Evolutionary conservation across 2,888 invertebrate species (phyloP), one percentile per base, ranked within the genome.

Genomic region (Diaperis boleti): DNA sequence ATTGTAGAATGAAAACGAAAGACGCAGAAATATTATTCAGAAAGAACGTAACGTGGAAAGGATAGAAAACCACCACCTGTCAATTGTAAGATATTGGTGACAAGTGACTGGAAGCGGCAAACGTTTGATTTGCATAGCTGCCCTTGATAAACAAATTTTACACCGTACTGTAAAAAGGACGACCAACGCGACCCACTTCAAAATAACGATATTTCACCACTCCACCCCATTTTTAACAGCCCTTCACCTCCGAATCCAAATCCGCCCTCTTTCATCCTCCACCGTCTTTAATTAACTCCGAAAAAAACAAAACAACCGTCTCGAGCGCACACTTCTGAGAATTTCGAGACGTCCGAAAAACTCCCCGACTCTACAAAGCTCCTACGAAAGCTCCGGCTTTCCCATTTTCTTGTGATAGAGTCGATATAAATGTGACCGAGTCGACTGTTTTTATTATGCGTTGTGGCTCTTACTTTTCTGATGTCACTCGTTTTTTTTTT

Each of bases 391-490:
- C 52, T 50, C 17, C 35, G 37, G 37, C 37, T 14, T 45, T 29
- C 29, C 11, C 29, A 45, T 45, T 45, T 52, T 52, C 39, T 39
- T 35, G n/a, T 14, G 20, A 7, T 37, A 26, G 15, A 50, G 39
- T 52, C 18, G 14, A 52, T 39, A 52, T 52, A 52, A 52, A 52
- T 37, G 39, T 37, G 52, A 52, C 52, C 33, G 20, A 33, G 33
- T 52, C 39, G 52, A 52, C 49, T 50, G 31, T 47, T n/a, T 35
- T 50, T 50, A 50, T 50, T 50, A 18, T 20, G 35, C 26, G 26
- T n/a, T n/a, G n/a, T 42, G 41, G 15, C 41, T 42, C 20, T 42
- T 42, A 20, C 20, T 42, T 20, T 20, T 42, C 41, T 8, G 18
- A 33, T 13, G 33, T 10, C 33, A 5, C n/a, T 39, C 17, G 7